A percentile compares a stretch with the other conserved stretches of the same genome.
phyloP scores from a whole-genome alignment of 2,888 invertebrate species.

The Notodonta ziczac region DNA sequence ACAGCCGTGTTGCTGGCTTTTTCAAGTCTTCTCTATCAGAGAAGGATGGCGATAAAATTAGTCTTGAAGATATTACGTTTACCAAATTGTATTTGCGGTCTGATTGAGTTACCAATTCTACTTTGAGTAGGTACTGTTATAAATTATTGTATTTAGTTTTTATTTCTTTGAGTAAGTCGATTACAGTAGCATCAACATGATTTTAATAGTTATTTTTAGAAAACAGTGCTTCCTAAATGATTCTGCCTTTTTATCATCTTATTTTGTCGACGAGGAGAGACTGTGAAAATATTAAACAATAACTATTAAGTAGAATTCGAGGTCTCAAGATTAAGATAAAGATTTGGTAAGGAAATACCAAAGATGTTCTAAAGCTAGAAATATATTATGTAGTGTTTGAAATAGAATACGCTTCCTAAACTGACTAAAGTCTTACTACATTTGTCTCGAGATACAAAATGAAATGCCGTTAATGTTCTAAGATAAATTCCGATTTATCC shows the following conservation, averaged over 20 bases:
- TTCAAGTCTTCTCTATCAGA: background rate
- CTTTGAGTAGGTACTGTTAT: background rate
- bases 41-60: background rate
- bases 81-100: constrained; percentile 3
- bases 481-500: too few species aligned
- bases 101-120: constrained; percentile 5
- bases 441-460: too few species aligned
- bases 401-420: too few species aligned
- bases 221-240: constrained; percentile 28
- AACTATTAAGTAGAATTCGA: too few species aligned
- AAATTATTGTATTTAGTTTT: constrained; percentile 17
- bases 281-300: too few species aligned
- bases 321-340: too few species aligned
- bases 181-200: constrained; percentile 4
- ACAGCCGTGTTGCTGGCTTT: background rate
- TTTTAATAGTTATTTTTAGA: constrained; percentile 10
- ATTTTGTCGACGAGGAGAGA: constrained; percentile 20
- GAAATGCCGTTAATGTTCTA: too few species aligned
- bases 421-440: too few species aligned
- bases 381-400: too few species aligned
- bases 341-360: too few species aligned
- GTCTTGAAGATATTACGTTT: background rate
- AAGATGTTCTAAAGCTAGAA: too few species aligned
- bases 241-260: constrained; percentile 17
- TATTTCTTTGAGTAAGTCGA: background rate